Percentiles rank a stretch among this genome's conserved stretches.
These are phyloP conservation scores for Clamator glandarius DNA, from an alignment of 2,797 vertebrate genomes.

Conservation along the genomic window DNA sequence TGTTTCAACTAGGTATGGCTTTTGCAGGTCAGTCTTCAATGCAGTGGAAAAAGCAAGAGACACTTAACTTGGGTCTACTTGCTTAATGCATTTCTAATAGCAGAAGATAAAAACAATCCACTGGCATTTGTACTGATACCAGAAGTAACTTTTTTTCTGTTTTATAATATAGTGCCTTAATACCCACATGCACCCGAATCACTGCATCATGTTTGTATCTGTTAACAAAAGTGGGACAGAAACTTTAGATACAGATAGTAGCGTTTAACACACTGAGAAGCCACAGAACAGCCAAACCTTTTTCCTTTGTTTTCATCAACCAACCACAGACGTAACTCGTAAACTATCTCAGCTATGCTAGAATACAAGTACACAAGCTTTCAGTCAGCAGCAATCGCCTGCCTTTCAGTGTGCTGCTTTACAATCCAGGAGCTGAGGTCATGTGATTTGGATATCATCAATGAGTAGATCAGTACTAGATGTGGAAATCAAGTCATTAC, in stretches of 20 bases:
- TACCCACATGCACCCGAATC: background rate
- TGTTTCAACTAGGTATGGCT: background rate
- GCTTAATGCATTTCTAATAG: background rate
- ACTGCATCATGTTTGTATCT: background rate
- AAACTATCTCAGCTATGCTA: conserved; percentile 22
- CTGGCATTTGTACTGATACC: background rate
- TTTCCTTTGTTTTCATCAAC: background rate
- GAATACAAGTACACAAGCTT: background rate
- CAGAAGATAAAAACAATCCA: background rate
- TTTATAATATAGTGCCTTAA: background rate
- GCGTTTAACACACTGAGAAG: background rate
- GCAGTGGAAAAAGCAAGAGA: background rate
- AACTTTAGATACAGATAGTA: background rate
- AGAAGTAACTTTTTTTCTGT: background rate
- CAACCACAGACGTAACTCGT: background rate
- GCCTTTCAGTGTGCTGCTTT: background rate
- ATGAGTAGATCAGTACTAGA: background rate
- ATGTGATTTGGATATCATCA: background rate
- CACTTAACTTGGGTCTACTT: background rate
- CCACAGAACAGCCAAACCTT: background rate
- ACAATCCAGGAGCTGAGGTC: background rate
- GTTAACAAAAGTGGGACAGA: background rate
- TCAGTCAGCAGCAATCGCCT: background rate
- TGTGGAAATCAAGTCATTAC: background rate
- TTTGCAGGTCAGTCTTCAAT: background rate